Evolutionary conservation across 2,797 vertebrate genomes (phyloP).

Genomic region (Denticeps clupeoides): DNA sequence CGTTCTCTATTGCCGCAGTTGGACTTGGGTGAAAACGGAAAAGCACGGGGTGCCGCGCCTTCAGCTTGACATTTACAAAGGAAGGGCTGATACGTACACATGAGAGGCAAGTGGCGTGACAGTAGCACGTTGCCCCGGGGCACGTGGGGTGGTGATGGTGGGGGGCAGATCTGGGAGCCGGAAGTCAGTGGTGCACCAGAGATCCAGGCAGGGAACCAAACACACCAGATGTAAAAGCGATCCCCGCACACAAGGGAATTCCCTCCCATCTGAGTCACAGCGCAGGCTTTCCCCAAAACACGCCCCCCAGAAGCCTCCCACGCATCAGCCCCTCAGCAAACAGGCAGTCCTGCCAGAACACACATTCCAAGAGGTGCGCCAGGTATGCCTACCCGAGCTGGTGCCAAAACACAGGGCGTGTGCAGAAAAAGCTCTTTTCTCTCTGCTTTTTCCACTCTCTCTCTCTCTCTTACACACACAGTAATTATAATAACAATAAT

Average conservation of each 20-base stretch:
- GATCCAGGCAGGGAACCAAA: slow-evolving; percentile 58
- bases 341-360: slow-evolving; percentile 55
- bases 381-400: slow-evolving; percentile 47
- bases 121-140: background rate
- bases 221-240: slow-evolving; percentile 78
- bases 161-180: background rate
- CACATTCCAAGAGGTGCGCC: slow-evolving; percentile 52
- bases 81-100: too few species aligned
- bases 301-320: slow-evolving; percentile 33
- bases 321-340: slow-evolving; percentile 46
- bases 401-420: slow-evolving; percentile 43
- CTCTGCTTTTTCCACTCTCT: slow-evolving; percentile 1
- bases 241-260: slow-evolving; percentile 84
- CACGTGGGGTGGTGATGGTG: background rate
- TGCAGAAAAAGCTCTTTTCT: slow-evolving; percentile 28
- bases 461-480: slow-evolving; percentile 10
- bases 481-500: slow-evolving; percentile 19
- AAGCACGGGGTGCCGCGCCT: too few species aligned
- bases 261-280: slow-evolving; percentile 73
- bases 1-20: too few species aligned
- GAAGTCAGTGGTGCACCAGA: slow-evolving; percentile 45
- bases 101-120: too few species aligned
- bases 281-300: slow-evolving; percentile 72
- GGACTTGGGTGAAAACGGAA: too few species aligned
- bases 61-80: too few species aligned